Percentiles rank a stretch among this genome's conserved stretches.
These are phyloP conservation scores for Menura novaehollandiae DNA, from an alignment of 2,113 vertebrate species.

Conservation along the genomic window DNA sequence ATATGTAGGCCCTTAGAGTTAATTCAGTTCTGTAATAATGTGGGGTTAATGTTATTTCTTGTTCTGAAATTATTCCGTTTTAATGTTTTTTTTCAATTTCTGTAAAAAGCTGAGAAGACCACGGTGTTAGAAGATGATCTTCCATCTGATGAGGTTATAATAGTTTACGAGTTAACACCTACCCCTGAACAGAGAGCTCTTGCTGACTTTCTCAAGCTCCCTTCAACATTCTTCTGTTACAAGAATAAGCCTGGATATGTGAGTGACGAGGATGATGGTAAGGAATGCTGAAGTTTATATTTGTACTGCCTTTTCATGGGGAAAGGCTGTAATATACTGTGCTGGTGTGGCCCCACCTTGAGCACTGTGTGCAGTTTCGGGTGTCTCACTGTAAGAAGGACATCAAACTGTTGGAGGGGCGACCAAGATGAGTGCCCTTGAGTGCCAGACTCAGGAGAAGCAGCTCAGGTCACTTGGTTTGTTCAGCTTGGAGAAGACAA, in stretches of 20 bases:
- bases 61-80: not conserved
- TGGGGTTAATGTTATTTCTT: not conserved
- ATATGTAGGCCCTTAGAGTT: not conserved
- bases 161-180: constrained; percentile 86
- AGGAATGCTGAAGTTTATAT: constrained; percentile 9
- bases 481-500: not conserved
- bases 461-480: not conserved
- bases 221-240: constrained; percentile 94
- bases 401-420: not conserved
- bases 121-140: not conserved
- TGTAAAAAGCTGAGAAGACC: constrained; percentile 62
- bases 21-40: not conserved
- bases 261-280: constrained; percentile 90
- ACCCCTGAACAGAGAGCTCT: constrained; percentile 85
- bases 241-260: constrained; percentile 87
- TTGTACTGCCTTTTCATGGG: not conserved
- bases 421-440: not conserved
- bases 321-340: not conserved
- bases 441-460: not conserved
- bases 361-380: not conserved
- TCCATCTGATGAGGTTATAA: constrained; percentile 76
- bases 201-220: constrained; percentile 82
- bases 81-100: constrained; percentile 8
- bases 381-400: not conserved
- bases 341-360: not conserved